Conservation (phyloP, 2,797 vertebrate species). For the Eulemur coronatus region DNA sequence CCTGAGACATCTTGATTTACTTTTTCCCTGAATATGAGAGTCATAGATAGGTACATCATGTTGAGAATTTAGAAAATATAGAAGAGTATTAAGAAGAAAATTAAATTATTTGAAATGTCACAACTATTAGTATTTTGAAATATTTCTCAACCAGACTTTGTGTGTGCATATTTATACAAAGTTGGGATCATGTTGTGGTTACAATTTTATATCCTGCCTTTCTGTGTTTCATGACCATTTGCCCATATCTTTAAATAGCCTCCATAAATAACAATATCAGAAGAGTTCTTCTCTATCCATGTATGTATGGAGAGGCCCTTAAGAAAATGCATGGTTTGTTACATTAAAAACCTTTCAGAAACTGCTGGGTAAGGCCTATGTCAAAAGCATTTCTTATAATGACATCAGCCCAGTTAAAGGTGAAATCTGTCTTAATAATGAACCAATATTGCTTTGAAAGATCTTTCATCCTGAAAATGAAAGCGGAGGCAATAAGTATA, state of each 20-base stretch:
- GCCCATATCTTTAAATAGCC: background rate
- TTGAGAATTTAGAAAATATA: background rate
- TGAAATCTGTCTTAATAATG: background rate
- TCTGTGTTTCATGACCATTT: background rate
- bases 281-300: background rate
- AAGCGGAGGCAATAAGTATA: background rate
- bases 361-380: background rate
- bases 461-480: slow-evolving; percentile 1
- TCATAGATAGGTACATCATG: background rate
- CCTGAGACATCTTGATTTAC: background rate
- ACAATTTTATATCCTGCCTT: background rate
- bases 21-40: slow-evolving; percentile 22
- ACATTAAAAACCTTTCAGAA: background rate
- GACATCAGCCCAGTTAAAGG: background rate
- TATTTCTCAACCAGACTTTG: background rate
- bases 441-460: background rate
- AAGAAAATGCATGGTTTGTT: background rate
- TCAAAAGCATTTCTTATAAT: background rate
- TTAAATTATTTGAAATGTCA: background rate
- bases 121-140: background rate
- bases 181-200: background rate
- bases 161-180: background rate
- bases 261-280: background rate
- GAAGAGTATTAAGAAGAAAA: background rate
- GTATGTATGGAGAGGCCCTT: background rate